These are phyloP conservation scores for Anoura caudifer DNA, from an alignment of 2,113 vertebrate genomes.

Conservation along the genomic window DNA sequence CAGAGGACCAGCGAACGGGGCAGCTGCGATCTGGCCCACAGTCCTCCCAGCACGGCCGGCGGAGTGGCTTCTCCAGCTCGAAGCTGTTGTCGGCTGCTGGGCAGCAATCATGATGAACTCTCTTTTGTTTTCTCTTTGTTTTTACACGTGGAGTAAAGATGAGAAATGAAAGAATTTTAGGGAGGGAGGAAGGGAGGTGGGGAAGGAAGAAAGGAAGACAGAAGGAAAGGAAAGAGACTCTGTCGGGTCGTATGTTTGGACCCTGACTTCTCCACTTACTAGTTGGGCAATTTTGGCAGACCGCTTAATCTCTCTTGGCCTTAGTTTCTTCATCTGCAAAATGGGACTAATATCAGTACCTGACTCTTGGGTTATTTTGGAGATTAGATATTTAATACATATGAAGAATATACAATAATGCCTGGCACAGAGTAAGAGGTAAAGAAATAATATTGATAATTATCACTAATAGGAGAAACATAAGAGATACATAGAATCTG, in stretches of 20 bases:
- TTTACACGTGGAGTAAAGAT: background rate
- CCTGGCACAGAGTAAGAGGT: background rate
- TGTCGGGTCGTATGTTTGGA: background rate
- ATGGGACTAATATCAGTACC: background rate
- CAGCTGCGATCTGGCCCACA: too few relatives aligned
- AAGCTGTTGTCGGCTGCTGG: background rate
- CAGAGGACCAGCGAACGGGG: background rate
- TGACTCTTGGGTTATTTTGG: background rate
- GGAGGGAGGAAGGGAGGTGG: background rate
- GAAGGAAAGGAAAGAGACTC: background rate
- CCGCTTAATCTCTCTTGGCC: background rate
- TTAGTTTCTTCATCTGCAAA: background rate
- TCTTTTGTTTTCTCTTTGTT: background rate
- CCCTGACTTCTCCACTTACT: background rate
- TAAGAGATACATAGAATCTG: background rate
- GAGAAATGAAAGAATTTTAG: background rate
- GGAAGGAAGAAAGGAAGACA: background rate
- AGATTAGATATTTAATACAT: background rate
- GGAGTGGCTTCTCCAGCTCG: rapidly evolving
- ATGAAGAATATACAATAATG: background rate
- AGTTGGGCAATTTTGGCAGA: background rate
- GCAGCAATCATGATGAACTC: background rate
- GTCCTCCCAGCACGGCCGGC: background rate
- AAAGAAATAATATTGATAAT: background rate
- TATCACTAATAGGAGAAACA: background rate